Percentiles rank a stretch among this genome's conserved stretches.
Evolutionary conservation across 2,797 vertebrate genomes (phyloP).

Genomic region (Tenualosa ilisha): DNA sequence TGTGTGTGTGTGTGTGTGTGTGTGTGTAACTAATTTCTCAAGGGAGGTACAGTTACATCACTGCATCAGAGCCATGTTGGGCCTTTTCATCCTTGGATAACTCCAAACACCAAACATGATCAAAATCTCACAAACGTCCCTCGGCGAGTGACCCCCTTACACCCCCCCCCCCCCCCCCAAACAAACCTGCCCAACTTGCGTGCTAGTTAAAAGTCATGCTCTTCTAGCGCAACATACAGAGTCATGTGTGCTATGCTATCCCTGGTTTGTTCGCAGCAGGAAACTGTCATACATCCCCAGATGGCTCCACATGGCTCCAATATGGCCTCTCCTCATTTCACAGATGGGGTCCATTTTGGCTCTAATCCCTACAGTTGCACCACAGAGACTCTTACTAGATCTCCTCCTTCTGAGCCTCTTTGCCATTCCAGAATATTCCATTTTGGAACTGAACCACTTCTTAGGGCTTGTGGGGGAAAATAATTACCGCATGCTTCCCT

Average conservation of each 20-base stretch:
- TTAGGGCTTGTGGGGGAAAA: not conserved
- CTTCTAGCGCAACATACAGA: not conserved
- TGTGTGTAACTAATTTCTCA: not conserved
- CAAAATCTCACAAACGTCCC: not conserved
- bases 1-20: conserved; percentile 13
- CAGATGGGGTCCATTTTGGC: conserved; percentile 1
- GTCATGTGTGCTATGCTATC: not conserved
- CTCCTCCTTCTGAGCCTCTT: not conserved
- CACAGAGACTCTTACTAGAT: not conserved
- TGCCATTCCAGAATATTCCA: not conserved
- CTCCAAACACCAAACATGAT: not conserved
- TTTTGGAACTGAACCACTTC: not conserved
- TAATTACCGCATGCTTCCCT: not conserved
- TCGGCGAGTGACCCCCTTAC: not conserved
- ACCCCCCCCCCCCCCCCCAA: no score
- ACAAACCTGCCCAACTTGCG: not conserved
- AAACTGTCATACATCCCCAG: not conserved
- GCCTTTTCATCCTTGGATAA: not conserved
- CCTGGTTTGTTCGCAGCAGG: not conserved
- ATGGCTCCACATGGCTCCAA: not conserved
- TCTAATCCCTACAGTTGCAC: not conserved
- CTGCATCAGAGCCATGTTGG: not conserved
- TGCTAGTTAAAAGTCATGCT: not conserved
- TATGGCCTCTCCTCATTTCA: conserved; percentile 11
- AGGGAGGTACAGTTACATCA: not conserved